A percentile compares a stretch with the other conserved stretches of the same genome.
Evolutionary conservation across 2,888 invertebrate genomes (phyloP).

Genomic region (Dryadula phaetusa): DNA sequence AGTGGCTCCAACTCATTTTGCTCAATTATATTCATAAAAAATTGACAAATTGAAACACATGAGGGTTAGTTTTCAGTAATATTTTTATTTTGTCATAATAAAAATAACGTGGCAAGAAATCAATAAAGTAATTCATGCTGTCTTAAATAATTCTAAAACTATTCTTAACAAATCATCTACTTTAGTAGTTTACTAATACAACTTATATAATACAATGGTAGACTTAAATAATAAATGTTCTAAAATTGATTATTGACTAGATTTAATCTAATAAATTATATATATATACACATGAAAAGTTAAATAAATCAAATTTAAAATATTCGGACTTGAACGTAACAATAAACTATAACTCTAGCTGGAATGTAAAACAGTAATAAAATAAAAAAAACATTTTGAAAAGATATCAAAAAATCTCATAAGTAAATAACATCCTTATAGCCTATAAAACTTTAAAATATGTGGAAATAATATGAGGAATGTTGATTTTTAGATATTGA

Average conservation of each 20-base stretch:
- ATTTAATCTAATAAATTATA: not conserved
- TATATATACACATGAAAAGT: not conserved
- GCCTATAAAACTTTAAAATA: not conserved
- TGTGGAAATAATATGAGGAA: not conserved
- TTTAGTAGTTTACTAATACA: not conserved
- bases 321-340: not conserved
- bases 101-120: conserved; percentile 13
- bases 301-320: not conserved
- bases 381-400: not conserved
- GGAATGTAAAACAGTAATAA: not conserved
- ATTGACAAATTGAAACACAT: not conserved
- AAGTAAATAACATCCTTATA: too few species aligned
- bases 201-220: not conserved
- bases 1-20: too few species aligned
- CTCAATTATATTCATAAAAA: too few species aligned
- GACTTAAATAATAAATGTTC: not conserved
- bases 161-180: not conserved
- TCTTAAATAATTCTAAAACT: not conserved
- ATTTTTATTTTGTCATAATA: conserved; percentile 19
- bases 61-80: not conserved
- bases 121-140: not conserved
- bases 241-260: not conserved
- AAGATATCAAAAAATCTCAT: not conserved
- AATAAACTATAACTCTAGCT: not conserved
- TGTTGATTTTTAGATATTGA: not conserved